phyloP scores from a whole-genome alignment of 2,797 vertebrate species.

The Lagorchestes hirsutus region DNA sequence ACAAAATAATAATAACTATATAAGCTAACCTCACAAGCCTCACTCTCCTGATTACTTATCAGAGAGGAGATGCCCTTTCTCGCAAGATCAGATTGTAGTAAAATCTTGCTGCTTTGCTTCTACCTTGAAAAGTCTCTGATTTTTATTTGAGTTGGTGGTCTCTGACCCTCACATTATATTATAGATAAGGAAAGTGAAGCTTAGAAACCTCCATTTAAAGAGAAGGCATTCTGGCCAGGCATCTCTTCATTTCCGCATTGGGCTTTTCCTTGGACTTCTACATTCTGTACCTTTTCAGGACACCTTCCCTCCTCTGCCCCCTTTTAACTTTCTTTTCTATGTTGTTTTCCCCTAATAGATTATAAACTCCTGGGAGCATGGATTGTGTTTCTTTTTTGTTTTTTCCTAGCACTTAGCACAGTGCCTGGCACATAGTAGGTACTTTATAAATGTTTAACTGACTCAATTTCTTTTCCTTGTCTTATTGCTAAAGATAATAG shows the following conservation, averaged over 20 bases:
- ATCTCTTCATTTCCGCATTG: not conserved
- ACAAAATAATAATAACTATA: too few relatives aligned
- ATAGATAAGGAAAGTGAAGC: not conserved
- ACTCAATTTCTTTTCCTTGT: not conserved
- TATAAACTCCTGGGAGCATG: not conserved
- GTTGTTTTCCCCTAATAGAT: not conserved
- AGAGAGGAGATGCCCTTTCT: too few relatives aligned
- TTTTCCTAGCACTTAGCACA: not conserved
- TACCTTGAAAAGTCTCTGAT: too few relatives aligned
- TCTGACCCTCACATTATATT: not conserved
- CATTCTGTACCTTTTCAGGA: not conserved
- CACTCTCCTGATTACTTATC: too few relatives aligned
- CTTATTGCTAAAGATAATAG: not conserved
- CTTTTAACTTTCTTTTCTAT: not conserved
- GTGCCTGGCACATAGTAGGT: not conserved
- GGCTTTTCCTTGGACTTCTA: not conserved
- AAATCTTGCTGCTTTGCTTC: too few relatives aligned
- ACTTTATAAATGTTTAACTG: not conserved
- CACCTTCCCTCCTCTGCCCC: not conserved
- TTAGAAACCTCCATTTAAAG: not conserved
- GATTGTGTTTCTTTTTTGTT: not conserved
- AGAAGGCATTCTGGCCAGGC: not conserved
- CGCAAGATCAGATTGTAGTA: too few relatives aligned
- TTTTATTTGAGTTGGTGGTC: too few relatives aligned
- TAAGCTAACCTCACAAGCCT: too few relatives aligned